A percentile compares a stretch with the other conserved stretches of the same genome.
Conservation (phyloP, 2,113 vertebrate genomes). For the Hippolais icterina region DNA sequence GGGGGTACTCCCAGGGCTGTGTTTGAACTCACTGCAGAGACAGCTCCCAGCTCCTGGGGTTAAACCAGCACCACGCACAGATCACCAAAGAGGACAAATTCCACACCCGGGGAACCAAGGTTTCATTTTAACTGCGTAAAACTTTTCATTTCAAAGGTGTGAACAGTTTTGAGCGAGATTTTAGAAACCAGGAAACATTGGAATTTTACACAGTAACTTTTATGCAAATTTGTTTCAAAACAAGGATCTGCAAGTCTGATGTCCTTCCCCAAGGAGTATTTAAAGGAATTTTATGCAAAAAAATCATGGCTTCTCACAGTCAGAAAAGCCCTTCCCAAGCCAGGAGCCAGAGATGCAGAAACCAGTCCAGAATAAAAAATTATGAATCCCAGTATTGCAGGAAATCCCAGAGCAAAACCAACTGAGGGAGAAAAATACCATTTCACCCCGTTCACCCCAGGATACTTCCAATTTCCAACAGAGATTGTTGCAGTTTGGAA, state of each 20-base stretch:
- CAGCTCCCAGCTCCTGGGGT: neutral
- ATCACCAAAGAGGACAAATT: fast-evolving
- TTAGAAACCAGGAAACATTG: neutral
- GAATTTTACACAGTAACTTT: neutral
- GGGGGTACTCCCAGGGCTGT: fast-evolving
- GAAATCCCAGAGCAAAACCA: neutral
- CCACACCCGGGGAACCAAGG: neutral
- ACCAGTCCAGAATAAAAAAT: neutral
- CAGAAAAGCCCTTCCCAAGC: neutral
- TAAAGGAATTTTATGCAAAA: neutral
- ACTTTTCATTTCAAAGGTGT: neutral
- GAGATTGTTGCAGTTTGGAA: neutral
- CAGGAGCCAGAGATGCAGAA: neutral
- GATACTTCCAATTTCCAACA: neutral
- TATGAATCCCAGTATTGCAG: neutral
- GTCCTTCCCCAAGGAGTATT: neutral
- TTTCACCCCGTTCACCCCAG: neutral
- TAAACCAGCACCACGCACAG: neutral
- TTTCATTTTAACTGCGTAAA: neutral
- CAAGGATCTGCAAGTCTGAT: neutral
- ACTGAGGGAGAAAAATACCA: fast-evolving
- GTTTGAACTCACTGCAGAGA: fast-evolving
- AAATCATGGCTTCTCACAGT: neutral
- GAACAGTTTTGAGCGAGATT: neutral
- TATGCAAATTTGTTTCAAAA: neutral